phyloP scores from a whole-genome alignment of 1,140 invertebrate species.

The Theocolax elegans region DNA sequence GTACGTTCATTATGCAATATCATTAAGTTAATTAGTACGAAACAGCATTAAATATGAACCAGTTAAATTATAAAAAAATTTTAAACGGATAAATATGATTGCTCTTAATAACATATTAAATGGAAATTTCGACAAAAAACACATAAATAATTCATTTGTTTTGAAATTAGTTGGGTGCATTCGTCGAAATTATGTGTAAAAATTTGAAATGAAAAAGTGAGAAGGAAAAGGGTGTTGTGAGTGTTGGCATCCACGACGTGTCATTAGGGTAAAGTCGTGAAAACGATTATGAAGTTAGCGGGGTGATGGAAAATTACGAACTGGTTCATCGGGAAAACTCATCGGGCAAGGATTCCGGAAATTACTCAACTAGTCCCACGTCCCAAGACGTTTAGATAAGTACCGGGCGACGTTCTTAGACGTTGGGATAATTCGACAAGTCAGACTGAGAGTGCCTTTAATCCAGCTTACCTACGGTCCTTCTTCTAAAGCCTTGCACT shows the following conservation, averaged over 20 bases:
- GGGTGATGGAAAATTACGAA: neutral
- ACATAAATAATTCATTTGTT: too few species aligned
- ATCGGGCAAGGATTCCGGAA: neutral
- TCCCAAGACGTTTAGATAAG: constrained; percentile 26
- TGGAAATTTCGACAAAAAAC: too few species aligned
- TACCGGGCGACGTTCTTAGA: neutral
- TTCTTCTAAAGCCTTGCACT: neutral
- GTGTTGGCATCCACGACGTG: neutral
- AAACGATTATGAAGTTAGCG: constrained; percentile 5
- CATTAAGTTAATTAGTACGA: too few species aligned
- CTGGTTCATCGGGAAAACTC: neutral
- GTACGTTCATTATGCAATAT: too few species aligned
- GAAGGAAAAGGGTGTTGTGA: neutral
- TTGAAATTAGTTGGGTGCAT: too few species aligned
- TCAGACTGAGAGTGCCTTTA: constrained; percentile 21
- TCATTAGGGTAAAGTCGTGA: neutral
- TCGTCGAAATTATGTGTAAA: too few species aligned
- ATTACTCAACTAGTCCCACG: constrained; percentile 1
- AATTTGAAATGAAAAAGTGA: too few species aligned
- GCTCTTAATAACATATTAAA: too few species aligned
- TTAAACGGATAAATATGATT: too few species aligned
- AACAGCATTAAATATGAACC: too few species aligned
- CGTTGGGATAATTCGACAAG: constrained; percentile 30
- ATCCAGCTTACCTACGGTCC: neutral
- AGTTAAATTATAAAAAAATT: too few species aligned